These are phyloP conservation scores for Pogonophryne albipinna DNA, from an alignment of 2,797 vertebrate species.

Conservation along the genomic window DNA sequence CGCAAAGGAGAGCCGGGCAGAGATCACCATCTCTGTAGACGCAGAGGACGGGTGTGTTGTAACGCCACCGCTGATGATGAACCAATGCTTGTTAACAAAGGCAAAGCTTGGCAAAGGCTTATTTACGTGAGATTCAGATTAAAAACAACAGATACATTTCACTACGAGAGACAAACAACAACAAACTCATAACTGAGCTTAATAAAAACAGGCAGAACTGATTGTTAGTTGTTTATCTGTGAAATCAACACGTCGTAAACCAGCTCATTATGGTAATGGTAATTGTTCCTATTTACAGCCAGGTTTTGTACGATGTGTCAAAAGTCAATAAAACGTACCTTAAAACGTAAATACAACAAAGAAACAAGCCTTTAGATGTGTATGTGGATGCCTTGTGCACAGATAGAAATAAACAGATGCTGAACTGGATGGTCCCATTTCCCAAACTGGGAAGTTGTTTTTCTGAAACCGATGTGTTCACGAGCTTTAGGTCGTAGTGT, in stretches of 20 bases:
- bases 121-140: slow-evolving; percentile 48
- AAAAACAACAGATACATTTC: slow-evolving; percentile 48
- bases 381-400: background rate
- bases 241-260: background rate
- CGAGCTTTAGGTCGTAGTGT: no score
- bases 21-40: slow-evolving; percentile 41
- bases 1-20: slow-evolving; percentile 40
- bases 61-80: slow-evolving; percentile 46
- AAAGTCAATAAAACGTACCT: background rate
- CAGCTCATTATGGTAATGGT: background rate
- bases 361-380: background rate
- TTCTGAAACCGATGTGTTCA: no score
- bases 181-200: slow-evolving; percentile 10
- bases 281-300: background rate
- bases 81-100: slow-evolving; percentile 44
- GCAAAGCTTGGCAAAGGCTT: slow-evolving; percentile 19
- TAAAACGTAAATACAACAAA: background rate
- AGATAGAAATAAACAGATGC: background rate
- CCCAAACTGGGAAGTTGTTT: no score
- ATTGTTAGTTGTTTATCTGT: slow-evolving; percentile 6
- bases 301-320: background rate
- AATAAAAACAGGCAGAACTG: background rate
- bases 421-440: background rate
- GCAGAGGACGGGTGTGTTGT: slow-evolving; percentile 48
- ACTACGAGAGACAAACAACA: slow-evolving; percentile 32